Conservation (phyloP, 2,113 vertebrate genomes). For the Maccullochella peelii region DNA sequence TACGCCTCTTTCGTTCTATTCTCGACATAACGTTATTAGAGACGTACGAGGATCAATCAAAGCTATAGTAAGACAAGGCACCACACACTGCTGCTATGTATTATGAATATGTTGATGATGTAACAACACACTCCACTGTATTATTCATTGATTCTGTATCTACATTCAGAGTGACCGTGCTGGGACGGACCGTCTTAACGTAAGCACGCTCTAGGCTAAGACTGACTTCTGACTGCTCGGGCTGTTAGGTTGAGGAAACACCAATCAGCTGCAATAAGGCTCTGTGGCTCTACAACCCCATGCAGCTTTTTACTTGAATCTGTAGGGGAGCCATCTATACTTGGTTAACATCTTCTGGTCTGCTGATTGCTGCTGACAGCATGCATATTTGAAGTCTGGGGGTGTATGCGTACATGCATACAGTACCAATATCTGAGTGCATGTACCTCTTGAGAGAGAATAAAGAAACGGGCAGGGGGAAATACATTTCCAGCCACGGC, state of each 20-base stretch:
- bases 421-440: slow-evolving; percentile 14
- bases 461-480: slow-evolving; percentile 21
- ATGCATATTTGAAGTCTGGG: slow-evolving; percentile 54
- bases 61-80: slow-evolving; percentile 1
- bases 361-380: slow-evolving; percentile 49
- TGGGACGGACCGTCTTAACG: slow-evolving; percentile 1
- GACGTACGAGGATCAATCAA: slow-evolving; percentile 13
- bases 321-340: slow-evolving; percentile 19
- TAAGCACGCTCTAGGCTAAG: slow-evolving; percentile 18
- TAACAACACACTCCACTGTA: slow-evolving; percentile 19
- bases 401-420: slow-evolving; percentile 4
- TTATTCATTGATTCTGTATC: slow-evolving; percentile 34
- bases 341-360: slow-evolving; percentile 24
- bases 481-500: neutral
- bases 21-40: neutral
- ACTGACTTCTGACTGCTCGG: slow-evolving; percentile 28
- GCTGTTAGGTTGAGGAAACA: slow-evolving; percentile 35
- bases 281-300: neutral
- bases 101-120: slow-evolving; percentile 47
- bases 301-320: slow-evolving; percentile 29
- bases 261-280: slow-evolving; percentile 31
- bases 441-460: slow-evolving; percentile 27
- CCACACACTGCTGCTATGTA: neutral
- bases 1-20: neutral
- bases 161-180: slow-evolving; percentile 13